These are phyloP conservation scores for Gasterosteus aculeatus DNA, from an alignment of 2,113 vertebrate species.

Conservation along the genomic window DNA sequence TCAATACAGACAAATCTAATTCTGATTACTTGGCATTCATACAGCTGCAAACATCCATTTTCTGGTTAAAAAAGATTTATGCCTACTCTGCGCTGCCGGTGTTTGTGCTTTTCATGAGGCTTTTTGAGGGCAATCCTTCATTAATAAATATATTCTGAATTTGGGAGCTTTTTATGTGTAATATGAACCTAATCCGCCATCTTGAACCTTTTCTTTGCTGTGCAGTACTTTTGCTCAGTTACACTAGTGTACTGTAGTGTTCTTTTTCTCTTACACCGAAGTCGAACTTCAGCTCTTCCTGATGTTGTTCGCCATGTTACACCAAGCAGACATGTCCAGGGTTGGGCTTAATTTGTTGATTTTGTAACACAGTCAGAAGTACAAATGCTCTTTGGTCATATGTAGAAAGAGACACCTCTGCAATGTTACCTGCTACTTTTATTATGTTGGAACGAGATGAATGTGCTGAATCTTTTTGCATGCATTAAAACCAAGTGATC, in stretches of 20 bases:
- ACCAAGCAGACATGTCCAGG: neutral
- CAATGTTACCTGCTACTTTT: neutral
- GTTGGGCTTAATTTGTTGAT: neutral
- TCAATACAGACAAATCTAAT: neutral
- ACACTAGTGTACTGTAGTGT: neutral
- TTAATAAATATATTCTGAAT: too few relatives aligned
- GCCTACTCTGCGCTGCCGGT: too few relatives aligned
- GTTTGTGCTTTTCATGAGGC: too few relatives aligned
- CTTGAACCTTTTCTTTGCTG: too few relatives aligned
- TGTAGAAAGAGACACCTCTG: neutral
- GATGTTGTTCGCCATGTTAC: neutral
- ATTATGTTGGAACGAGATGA: neutral
- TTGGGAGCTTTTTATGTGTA: too few relatives aligned
- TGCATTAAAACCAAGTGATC: neutral
- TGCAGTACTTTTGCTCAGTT: neutral
- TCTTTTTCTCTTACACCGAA: neutral
- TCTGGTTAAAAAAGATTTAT: too few relatives aligned
- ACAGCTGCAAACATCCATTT: neutral
- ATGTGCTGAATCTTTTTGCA: too few relatives aligned
- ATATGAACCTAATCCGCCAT: too few relatives aligned
- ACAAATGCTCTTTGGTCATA: neutral
- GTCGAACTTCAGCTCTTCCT: neutral
- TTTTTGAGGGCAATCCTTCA: too few relatives aligned
- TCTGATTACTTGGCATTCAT: neutral
- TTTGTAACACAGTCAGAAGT: neutral